phyloP scores from a whole-genome alignment of 2,797 vertebrate genomes.

The Pelodytes ibericus region DNA sequence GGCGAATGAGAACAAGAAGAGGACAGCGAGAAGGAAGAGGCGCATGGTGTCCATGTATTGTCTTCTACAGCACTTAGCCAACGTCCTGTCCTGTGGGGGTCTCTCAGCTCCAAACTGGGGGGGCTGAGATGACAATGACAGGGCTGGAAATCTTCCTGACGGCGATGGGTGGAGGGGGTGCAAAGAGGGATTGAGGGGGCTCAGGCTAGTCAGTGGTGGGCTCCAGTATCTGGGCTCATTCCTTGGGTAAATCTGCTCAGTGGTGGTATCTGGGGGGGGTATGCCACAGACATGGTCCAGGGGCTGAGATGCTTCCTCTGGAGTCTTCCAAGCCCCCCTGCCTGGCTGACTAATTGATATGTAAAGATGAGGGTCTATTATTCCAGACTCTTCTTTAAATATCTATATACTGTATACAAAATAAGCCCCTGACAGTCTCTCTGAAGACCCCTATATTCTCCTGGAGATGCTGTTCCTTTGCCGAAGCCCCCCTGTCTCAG shows the following conservation, averaged over 20 bases:
- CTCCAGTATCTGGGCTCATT: too few relatives aligned
- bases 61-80: slow-evolving; percentile 57
- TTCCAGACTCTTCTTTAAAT: too few relatives aligned
- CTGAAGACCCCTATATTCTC: not conserved
- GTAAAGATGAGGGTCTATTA: too few relatives aligned
- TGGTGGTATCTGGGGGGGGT: too few relatives aligned
- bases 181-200: not conserved
- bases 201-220: not conserved
- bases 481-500: not conserved
- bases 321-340: not conserved
- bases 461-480: too few relatives aligned
- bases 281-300: not conserved
- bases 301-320: not conserved
- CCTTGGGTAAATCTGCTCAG: too few relatives aligned
- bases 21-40: slow-evolving; percentile 83
- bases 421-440: too few relatives aligned
- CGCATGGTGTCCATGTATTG: slow-evolving; percentile 78
- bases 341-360: too few relatives aligned
- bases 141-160: slow-evolving; percentile 27
- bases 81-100: slow-evolving; percentile 25
- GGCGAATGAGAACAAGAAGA: slow-evolving; percentile 87
- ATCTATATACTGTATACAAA: too few relatives aligned
- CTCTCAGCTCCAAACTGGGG: slow-evolving; percentile 34
- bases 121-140: slow-evolving; percentile 40
- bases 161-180: slow-evolving; percentile 4